Base-by-base conservation (phyloP, 2,797 vertebrate genomes). In the Chromobotia macracanthus region DNA sequence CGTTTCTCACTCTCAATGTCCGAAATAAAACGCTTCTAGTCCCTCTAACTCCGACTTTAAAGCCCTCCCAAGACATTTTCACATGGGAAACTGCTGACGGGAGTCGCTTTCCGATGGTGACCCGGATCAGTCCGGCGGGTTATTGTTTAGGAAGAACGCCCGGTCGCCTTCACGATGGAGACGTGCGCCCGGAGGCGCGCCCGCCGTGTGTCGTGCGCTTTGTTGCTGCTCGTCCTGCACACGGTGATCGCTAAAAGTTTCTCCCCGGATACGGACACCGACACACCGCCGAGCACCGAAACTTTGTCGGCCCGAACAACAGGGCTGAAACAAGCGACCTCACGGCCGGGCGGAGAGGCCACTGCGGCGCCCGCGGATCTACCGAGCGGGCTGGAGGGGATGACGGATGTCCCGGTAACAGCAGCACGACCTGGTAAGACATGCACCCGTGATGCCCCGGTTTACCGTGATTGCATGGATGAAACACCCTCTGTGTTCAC, bases 131-230 rank as follows among this genome's bases (percentile, higher is more conserved):
- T 80, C 84, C 85, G 73, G 75, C 70, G 72, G 82, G 74, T 86
- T 84, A 67, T 84, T 83, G 82, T 86, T 87, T 89, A 84, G 87
- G 87, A 87, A 89, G 85, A 87, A 86, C 73, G 83, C 86, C 84
- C 74, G 84, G 83, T 88, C 84, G 71, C 61, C 68, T 83, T 80
- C 80, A 91, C 88, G 83, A 94, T 93, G 93, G 90, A 89, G 93
- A 90, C 90, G 91, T 89, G 92, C 82, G 87, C 86, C 75, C 72
- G 83, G 88, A 89, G 85, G 84, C 89, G 82, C 75, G 87, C 87
- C 84, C 84, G 83, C 80, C 84, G 88, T 63, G 66, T 90, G 79
- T 84, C 85, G 56, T 80, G 92, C 80, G 77, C 86, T 83, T 80
- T 91, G 51, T 85, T 93, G 55, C 77, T 92, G 83, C 78, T 88